Percentiles rank a stretch among this genome's conserved stretches.
Conservation (phyloP, 1,140 invertebrate genomes). For the Ganaspis sp. region DNA sequence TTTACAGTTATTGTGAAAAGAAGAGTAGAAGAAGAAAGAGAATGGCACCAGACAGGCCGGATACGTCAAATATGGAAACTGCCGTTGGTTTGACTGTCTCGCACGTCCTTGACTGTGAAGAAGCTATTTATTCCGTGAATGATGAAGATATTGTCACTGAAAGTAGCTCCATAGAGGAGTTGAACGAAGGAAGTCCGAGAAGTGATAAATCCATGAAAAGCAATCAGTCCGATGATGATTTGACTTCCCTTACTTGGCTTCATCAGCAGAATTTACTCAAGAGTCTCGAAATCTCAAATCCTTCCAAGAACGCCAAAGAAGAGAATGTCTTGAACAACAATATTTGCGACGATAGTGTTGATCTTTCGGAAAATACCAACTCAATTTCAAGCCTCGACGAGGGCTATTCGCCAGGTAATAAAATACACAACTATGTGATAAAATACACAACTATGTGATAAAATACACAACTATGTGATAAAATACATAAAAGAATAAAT, state of each 20-base stretch:
- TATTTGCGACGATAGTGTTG: constrained; percentile 67
- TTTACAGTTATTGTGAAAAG: constrained; percentile 66
- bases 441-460: too few species aligned
- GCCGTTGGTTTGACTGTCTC: constrained; percentile 59
- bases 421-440: too few species aligned
- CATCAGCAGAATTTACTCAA: constrained; percentile 94
- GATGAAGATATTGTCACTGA: constrained; percentile 56
- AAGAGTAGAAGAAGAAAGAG: constrained; percentile 36
- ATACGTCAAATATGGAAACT: constrained; percentile 68
- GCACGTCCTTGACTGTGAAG: constrained; percentile 59
- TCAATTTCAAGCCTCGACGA: constrained; percentile 71
- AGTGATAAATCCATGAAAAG: constrained; percentile 57
- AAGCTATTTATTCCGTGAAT: constrained; percentile 60
- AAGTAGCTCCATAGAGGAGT: constrained; percentile 32
- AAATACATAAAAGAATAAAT: background rate
- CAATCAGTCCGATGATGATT: constrained; percentile 84
- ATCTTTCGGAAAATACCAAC: constrained; percentile 68
- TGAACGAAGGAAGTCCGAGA: constrained; percentile 52
- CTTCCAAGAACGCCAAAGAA: constrained; percentile 66
- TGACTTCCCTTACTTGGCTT: constrained; percentile 93
- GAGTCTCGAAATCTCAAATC: constrained; percentile 77
- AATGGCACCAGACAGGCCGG: constrained; percentile 75
- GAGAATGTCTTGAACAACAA: constrained; percentile 70
- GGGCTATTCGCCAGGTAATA: constrained; percentile 69
- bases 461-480: too few species aligned